Conservation (phyloP, 1,140 invertebrate genomes). For the Leucophenga varia region DNA sequence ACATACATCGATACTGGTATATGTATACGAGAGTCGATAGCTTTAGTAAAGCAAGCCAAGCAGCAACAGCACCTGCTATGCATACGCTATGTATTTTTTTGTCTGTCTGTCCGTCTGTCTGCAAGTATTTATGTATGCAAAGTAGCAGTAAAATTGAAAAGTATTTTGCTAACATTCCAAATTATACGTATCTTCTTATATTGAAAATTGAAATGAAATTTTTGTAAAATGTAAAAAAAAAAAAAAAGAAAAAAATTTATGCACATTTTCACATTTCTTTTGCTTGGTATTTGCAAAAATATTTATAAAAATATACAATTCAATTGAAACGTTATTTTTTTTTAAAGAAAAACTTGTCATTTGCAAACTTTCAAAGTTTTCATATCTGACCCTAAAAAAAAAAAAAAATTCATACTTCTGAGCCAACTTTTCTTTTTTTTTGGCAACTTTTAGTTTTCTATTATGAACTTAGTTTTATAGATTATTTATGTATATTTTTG, state of each 20-base stretch:
- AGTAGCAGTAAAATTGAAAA: slow-evolving; percentile 46
- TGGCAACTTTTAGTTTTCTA: slow-evolving; percentile 5
- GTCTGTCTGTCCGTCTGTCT: slow-evolving; percentile 9
- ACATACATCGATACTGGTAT: neutral
- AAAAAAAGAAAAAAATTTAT: neutral
- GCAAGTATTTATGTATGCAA: slow-evolving; percentile 41
- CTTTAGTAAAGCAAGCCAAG: slow-evolving; percentile 6
- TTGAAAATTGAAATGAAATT: slow-evolving; percentile 11
- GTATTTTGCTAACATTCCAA: slow-evolving; percentile 20
- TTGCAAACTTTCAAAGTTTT: too few species aligned
- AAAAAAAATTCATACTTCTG: neutral
- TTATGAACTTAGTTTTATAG: too few species aligned
- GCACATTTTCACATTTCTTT: too few species aligned
- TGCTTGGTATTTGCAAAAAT: too few species aligned
- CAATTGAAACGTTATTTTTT: too few species aligned
- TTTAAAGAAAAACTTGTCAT: too few species aligned
- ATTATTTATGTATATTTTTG: slow-evolving; percentile 1
- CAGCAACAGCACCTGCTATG: slow-evolving; percentile 1
- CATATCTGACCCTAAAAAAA: too few species aligned
- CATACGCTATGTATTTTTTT: neutral
- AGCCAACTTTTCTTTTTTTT: slow-evolving; percentile 5
- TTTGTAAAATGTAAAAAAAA: slow-evolving; percentile 11
- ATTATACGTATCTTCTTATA: slow-evolving; percentile 13
- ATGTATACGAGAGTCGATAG: neutral
- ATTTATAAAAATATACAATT: too few species aligned